Evolutionary conservation across 2,797 vertebrate species (phyloP), one percentile per base, ranked within the genome.

Genomic region (Taeniopygia guttata): DNA sequence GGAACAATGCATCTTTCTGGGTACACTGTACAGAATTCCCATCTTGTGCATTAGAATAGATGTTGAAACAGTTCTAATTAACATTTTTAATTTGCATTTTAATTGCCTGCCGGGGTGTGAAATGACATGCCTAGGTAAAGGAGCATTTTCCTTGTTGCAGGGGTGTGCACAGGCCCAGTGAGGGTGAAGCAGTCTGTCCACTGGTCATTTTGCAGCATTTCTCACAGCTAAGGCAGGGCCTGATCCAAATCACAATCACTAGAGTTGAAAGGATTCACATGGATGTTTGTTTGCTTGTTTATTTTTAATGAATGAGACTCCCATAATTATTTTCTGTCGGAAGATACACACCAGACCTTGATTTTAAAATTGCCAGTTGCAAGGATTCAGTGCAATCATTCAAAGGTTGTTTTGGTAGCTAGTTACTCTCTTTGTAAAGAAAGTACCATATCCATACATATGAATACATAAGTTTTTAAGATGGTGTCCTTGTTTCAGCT

Each of bases 21-120:
- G 0, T 51, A 67, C 85, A n/a, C 84, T 42, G 51, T 55, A 58
- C 83, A 79, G 87, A 95, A 93, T 95, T 94, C 94, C 94, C 80
- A 84, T 93, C 95, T 80, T 87, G 60, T 93, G 85, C 77, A 73
- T 91, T 85, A 84, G 94, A 96, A 94, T 95, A 94, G 93, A 96
- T 80, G 93, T 82, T 86, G 93, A 95, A 97, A 96, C 96, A 85
- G 89, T 90, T 93, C 95, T 97, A 94, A 97, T 97, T 96, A 97
- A 95, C 95, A 95, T 97, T 96, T 96, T 96, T 90, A 96, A 97
- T 97, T 97, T 97, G 96, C 97, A 97, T 97, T 97, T 97, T 97
- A 97, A 97, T 97, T 97, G 96, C 90, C 91, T 97, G 95, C 90
- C 73, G 26, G 68, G 63, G 89, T 96, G 90, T 96, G 93, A 92